A percentile compares a stretch with the other conserved stretches of the same genome.
Conservation (phyloP, 2,888 invertebrate species). For the Drosophila nr. perissopoda region DNA sequence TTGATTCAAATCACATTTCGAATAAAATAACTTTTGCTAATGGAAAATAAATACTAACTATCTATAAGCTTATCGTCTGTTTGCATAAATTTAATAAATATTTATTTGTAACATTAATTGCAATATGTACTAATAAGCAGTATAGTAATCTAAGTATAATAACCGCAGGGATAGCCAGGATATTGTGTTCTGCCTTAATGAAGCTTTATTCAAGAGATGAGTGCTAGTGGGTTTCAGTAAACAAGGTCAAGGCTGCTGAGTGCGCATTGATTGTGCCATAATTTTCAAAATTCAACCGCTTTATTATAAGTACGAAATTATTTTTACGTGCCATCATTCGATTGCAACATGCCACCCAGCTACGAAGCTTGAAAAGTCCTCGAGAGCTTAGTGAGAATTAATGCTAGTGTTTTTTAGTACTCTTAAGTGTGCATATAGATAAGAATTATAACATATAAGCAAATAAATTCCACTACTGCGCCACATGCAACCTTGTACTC, state of each 20-base stretch:
- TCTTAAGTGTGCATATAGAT: slow-evolving; percentile 15
- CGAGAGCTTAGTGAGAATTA: slow-evolving; percentile 24
- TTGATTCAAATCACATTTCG: neutral
- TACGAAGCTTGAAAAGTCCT: slow-evolving; percentile 1
- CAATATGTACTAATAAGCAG: neutral
- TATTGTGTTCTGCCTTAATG: neutral
- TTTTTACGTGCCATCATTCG: slow-evolving; percentile 57
- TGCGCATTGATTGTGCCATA: slow-evolving; percentile 23
- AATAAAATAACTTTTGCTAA: slow-evolving; percentile 1
- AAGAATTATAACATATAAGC: slow-evolving; percentile 49
- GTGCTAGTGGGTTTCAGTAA: neutral
- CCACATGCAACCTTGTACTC: slow-evolving; percentile 10
- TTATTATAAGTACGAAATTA: slow-evolving; percentile 35
- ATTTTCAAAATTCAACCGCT: slow-evolving; percentile 27
- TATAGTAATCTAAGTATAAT: neutral
- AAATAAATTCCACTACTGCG: slow-evolving; percentile 40
- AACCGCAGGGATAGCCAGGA: neutral
- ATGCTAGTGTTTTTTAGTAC: slow-evolving; percentile 25
- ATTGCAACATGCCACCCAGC: slow-evolving; percentile 25
- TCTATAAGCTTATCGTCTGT: neutral
- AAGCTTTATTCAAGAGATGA: neutral
- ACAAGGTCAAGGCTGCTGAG: slow-evolving; percentile 40
- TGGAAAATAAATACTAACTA: neutral
- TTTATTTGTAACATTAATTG: neutral
- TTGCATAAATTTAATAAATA: neutral